Conservation (phyloP, 2,888 invertebrate genomes). For the Coelopa pilipes region DNA sequence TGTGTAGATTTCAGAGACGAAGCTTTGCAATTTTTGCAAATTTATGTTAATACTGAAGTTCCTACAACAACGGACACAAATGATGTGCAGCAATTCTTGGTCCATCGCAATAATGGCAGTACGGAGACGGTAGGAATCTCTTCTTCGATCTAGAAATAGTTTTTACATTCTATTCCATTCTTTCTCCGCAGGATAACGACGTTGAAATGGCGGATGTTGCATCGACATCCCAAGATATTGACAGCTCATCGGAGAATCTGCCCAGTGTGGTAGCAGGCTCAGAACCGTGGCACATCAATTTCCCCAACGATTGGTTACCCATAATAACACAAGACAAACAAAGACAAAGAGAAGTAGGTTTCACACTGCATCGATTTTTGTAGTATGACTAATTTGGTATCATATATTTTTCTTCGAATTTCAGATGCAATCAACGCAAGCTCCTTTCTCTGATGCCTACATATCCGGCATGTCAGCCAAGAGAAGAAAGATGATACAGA, state of each 20-base stretch:
- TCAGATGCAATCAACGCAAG: conserved; percentile 53
- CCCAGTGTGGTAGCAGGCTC: conserved; percentile 70
- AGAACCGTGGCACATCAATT: conserved; percentile 73
- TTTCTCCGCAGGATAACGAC: conserved; percentile 66
- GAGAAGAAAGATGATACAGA: conserved; percentile 78
- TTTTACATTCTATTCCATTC: no score
- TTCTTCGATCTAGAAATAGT: no score
- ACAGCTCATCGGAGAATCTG: conserved; percentile 55
- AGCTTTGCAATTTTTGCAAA: conserved; percentile 54
- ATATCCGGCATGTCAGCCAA: conserved; percentile 90
- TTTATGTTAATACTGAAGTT: conserved; percentile 54
- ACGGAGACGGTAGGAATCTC: conserved; percentile 15
- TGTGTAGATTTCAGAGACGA: conserved; percentile 56
- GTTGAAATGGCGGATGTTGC: conserved; percentile 61
- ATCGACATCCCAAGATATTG: conserved; percentile 43
- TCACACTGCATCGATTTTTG: conserved; percentile 59
- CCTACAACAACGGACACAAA: conserved; percentile 51
- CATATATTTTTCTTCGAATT: conserved; percentile 8
- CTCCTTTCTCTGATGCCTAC: conserved; percentile 89
- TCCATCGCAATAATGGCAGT: conserved; percentile 49
- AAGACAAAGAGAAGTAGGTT: conserved; percentile 71
- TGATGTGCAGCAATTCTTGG: conserved; percentile 58
- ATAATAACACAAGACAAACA: conserved; percentile 84
- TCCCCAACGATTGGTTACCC: conserved; percentile 86
- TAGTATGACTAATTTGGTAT: background rate